Conservation (phyloP, 2,888 invertebrate genomes). For the Pantelozetes paolii region DNA sequence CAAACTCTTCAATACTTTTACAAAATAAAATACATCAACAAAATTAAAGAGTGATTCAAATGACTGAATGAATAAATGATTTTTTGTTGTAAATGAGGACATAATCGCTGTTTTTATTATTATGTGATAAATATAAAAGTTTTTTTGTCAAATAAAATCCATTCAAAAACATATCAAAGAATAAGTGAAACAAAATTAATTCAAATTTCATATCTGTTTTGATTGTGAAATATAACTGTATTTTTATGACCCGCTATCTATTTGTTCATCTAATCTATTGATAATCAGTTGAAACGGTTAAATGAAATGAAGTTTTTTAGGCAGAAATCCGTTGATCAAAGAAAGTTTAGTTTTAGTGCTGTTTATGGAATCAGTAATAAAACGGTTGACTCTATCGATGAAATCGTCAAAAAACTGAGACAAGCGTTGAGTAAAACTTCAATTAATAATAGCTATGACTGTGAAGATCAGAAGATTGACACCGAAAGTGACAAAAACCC, state of each 20-base stretch:
- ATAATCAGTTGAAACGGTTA: background rate
- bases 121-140: background rate
- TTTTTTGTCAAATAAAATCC: too few relatives aligned
- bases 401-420: conserved; percentile 29
- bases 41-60: background rate
- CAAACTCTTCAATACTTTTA: too few relatives aligned
- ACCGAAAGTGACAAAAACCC: too few relatives aligned
- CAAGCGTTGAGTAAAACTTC: background rate
- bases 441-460: background rate
- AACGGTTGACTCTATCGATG: conserved; percentile 11
- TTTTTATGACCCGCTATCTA: too few relatives aligned
- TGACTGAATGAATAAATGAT: background rate
- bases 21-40: too few relatives aligned
- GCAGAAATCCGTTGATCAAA: conserved; percentile 25
- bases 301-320: conserved; percentile 30
- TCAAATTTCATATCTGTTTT: too few relatives aligned
- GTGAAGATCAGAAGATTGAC: background rate
- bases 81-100: conserved; percentile 2
- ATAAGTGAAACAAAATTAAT: too few relatives aligned
- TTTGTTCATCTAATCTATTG: background rate
- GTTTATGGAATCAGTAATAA: background rate
- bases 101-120: background rate
- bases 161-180: too few relatives aligned
- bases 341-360: background rate
- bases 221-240: too few relatives aligned